A percentile compares a stretch with the other conserved stretches of the same genome.
phyloP scores from a whole-genome alignment of 2,888 invertebrate genomes.

The Salticus scenicus region DNA sequence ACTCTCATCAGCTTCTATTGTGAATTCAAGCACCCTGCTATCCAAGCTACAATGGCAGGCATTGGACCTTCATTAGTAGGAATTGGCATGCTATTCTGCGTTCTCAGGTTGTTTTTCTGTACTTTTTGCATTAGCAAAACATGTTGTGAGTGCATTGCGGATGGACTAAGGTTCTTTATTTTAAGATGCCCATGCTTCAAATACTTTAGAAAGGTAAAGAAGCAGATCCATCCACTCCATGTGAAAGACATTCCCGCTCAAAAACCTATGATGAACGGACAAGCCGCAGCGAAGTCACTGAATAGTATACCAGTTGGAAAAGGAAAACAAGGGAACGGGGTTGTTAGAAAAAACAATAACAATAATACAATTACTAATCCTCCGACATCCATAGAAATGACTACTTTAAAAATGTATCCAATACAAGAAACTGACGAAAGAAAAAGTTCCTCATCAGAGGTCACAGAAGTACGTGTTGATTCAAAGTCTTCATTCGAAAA shows the following conservation, averaged over 20 bases:
- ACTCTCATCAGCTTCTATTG: slow-evolving; percentile 63
- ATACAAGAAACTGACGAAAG: slow-evolving; percentile 37
- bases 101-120: slow-evolving; percentile 67
- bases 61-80: slow-evolving; percentile 67
- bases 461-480: slow-evolving; percentile 24
- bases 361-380: slow-evolving; percentile 13
- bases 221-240: slow-evolving; percentile 47
- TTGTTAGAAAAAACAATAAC: slow-evolving; percentile 22
- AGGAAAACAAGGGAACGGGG: background rate
- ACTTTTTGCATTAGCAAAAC: slow-evolving; percentile 59
- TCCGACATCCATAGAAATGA: slow-evolving; percentile 19
- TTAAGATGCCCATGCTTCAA: slow-evolving; percentile 41
- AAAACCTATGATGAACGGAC: slow-evolving; percentile 38
- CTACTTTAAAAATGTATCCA: slow-evolving; percentile 37
- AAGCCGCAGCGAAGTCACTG: background rate
- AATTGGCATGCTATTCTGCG: slow-evolving; percentile 66
- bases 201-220: slow-evolving; percentile 30
- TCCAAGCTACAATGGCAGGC: slow-evolving; percentile 61
- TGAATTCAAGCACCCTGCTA: slow-evolving; percentile 59
- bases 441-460: background rate
- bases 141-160: slow-evolving; percentile 55
- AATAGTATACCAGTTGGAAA: background rate
- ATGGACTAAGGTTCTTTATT: slow-evolving; percentile 32
- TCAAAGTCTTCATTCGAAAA: background rate
- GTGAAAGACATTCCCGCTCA: slow-evolving; percentile 14